These are phyloP conservation scores for Pagetopsis macropterus DNA, from an alignment of 2,797 vertebrate species.

Conservation along the genomic window DNA sequence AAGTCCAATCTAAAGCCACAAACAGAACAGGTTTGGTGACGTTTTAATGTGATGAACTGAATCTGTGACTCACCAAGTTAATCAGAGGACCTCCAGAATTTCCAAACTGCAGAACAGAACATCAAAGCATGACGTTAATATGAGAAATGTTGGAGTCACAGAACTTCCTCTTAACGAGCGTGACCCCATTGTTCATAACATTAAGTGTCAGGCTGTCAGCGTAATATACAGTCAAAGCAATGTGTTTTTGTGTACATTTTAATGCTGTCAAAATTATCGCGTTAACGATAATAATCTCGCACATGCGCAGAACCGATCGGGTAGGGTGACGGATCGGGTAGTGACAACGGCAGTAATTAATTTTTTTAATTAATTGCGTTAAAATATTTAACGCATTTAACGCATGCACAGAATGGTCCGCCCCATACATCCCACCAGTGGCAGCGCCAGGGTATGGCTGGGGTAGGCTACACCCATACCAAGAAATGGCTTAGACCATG, in stretches of 20 bases:
- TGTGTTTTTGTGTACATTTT: background rate
- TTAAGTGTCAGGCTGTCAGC: background rate
- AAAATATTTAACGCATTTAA: too few relatives aligned
- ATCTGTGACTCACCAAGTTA: constrained; percentile 90
- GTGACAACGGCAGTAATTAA: too few relatives aligned
- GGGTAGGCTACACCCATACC: too few relatives aligned
- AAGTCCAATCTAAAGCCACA: background rate
- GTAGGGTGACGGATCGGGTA: too few relatives aligned
- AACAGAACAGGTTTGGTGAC: constrained; percentile 1
- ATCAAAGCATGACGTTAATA: constrained; percentile 10
- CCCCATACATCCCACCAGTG: too few relatives aligned
- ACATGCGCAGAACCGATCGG: too few relatives aligned
- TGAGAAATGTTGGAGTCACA: constrained; percentile 5
- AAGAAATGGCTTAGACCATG: too few relatives aligned
- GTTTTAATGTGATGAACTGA: background rate
- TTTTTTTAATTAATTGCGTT: too few relatives aligned
- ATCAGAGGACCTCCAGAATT: constrained; percentile 96
- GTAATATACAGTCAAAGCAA: background rate
- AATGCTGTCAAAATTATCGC: too few relatives aligned
- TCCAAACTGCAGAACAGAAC: constrained; percentile 87
- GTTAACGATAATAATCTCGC: too few relatives aligned
- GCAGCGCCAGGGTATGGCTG: too few relatives aligned
- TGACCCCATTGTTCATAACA: background rate
- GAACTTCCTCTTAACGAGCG: background rate
- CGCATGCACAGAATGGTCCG: too few relatives aligned